phyloP scores from a whole-genome alignment of 2,113 vertebrate species.

The Myotis brandtii region DNA sequence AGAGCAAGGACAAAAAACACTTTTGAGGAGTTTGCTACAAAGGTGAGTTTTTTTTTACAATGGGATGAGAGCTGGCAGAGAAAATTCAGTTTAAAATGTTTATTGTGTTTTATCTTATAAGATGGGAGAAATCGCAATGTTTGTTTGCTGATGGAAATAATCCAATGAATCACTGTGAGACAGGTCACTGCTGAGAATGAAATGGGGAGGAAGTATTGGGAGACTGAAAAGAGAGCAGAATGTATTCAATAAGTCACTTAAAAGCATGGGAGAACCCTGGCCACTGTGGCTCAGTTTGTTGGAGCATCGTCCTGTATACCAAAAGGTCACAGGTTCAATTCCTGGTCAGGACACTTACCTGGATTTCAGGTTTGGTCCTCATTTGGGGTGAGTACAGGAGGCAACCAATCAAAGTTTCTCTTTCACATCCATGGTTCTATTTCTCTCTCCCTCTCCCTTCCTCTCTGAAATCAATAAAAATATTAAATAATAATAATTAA shows the following conservation, averaged over 20 bases:
- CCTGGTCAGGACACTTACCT: neutral
- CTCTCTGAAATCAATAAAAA: neutral
- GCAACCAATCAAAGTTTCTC: neutral
- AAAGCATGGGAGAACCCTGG: neutral
- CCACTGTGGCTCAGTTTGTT: neutral
- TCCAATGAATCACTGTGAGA: neutral
- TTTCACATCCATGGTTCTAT: too few species aligned
- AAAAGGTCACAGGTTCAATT: neutral
- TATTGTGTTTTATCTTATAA: neutral
- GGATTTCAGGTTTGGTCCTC: neutral
- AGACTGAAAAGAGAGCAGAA: neutral
- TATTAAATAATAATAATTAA: too few species aligned
- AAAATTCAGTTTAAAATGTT: neutral
- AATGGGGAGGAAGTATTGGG: neutral
- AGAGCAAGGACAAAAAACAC: neutral
- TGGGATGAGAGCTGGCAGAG: neutral
- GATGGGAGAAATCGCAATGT: neutral
- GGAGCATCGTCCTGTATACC: neutral
- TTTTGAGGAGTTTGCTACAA: neutral
- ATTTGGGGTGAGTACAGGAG: neutral
- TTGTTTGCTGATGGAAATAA: neutral
- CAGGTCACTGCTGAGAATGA: neutral
- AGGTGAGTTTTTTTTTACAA: neutral
- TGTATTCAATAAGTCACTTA: neutral
- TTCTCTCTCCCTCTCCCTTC: neutral